Base-by-base conservation (phyloP, 2,888 invertebrate genomes). In the Scaptomyza parva region DNA sequence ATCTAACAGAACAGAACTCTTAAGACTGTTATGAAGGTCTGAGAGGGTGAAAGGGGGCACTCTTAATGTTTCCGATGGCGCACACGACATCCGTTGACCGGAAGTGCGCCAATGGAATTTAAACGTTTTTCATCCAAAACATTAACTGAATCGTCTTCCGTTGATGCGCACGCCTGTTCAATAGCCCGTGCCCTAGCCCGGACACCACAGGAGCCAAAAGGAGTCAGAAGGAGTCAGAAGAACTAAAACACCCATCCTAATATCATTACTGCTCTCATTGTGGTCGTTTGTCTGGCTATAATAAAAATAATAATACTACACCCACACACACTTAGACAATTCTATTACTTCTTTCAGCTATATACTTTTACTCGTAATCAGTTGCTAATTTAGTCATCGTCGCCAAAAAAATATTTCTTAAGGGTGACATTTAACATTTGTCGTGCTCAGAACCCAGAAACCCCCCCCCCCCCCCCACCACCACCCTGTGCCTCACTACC, bases 31-130 rank as follows among this genome's bases (percentile, higher is more conserved):
- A 18, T 35, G 43, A 39, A 4, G 2, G 39, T 9, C 2, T 11
- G 7, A 18, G 47, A 26, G 5, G 28, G 28, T n/a, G 17, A 28
- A 8, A n/a, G 39, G 18, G 11, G 43, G 64, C 79, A 76, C 73
- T 69, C 73, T 83, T 90, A 90, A 90, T 90, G 90, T 89, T 90
- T 90, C 90, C 90, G 90, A 83, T 81, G 81, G 82, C 81, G 89
- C 90, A 88, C 84, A 84, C 88, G 84, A 86, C 87, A 88, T 90
- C 90, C 90, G 89, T 35, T 86, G 82, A 86, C 78, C 83, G 83
- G 86, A 83, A 72, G 83, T 86, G 77, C 79, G 78, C 85, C 87
- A 87, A 84, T 87, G 84, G 87, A 79, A 87, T 87, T 85, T 85
- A 87, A 79, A 84, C 86, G 88, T 73, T 82, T 85, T 85, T 78